Percentiles rank a stretch among this genome's conserved stretches.
These are phyloP conservation scores for Enteromius radiatus DNA, from an alignment of 2,797 vertebrate species.

Conservation along the genomic window DNA sequence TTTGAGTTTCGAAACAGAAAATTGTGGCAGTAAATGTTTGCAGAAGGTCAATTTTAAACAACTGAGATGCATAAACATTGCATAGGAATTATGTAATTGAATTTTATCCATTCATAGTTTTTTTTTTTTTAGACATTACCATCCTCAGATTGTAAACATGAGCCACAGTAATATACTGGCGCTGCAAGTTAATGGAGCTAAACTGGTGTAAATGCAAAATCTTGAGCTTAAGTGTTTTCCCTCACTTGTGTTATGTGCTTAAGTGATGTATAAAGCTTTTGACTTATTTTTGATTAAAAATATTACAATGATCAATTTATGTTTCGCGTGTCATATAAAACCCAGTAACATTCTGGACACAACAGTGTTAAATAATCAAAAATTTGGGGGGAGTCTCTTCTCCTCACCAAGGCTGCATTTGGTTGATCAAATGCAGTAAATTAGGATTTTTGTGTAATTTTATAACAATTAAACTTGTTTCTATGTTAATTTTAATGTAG, in stretches of 20 bases:
- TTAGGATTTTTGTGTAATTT: neutral
- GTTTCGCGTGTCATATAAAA: neutral
- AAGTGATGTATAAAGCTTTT: conserved; percentile 41
- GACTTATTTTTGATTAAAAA: conserved; percentile 47
- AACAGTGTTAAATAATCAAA: neutral
- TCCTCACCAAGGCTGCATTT: neutral
- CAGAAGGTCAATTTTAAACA: neutral
- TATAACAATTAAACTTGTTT: neutral
- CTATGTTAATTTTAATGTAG: neutral
- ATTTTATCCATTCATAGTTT: neutral
- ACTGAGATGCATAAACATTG: neutral
- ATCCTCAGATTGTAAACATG: neutral
- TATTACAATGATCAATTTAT: neutral
- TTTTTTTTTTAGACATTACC: neutral
- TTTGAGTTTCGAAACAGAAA: neutral
- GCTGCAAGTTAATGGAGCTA: conserved; percentile 8
- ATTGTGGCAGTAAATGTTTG: neutral
- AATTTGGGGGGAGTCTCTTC: neutral
- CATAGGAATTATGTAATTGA: neutral
- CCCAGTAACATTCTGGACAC: neutral
- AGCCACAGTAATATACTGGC: neutral
- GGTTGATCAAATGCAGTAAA: no score
- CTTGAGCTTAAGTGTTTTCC: neutral
- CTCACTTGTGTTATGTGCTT: conserved; percentile 19
- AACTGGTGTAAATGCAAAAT: neutral